Evolutionary conservation across 2,113 vertebrate genomes (phyloP).

Genomic region (Himantopus leucocephalus): DNA sequence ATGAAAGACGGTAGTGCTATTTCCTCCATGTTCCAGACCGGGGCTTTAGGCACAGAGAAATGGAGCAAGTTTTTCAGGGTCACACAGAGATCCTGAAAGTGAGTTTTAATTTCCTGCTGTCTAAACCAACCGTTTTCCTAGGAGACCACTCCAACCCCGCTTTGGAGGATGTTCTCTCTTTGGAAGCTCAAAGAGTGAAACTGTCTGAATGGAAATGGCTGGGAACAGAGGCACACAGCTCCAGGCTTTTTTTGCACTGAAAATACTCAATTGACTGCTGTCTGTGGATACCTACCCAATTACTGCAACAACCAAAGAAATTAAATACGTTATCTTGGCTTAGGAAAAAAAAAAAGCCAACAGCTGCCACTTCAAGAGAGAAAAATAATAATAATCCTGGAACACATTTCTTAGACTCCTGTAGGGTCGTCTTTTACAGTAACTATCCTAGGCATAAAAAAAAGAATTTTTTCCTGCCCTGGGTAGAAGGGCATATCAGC

Average conservation of each 20-base stretch:
- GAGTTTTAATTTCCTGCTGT: background rate
- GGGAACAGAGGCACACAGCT: background rate
- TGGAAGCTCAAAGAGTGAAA: background rate
- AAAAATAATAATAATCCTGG: background rate
- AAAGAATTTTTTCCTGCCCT: background rate
- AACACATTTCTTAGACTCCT: conserved; percentile 17
- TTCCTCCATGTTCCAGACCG: background rate
- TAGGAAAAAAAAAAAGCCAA: background rate
- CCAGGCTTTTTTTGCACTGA: background rate
- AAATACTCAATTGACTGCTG: background rate
- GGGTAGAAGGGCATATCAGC: conserved; percentile 41
- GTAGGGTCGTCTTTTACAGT: background rate
- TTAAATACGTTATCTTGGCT: background rate
- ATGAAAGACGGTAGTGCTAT: background rate
- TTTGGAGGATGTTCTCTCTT: background rate
- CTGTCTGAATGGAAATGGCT: background rate
- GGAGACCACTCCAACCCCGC: background rate
- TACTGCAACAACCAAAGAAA: background rate
- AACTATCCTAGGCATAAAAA: conserved; percentile 1
- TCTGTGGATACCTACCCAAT: background rate
- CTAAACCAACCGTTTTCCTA: background rate
- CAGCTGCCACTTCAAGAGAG: background rate
- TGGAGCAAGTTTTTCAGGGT: background rate
- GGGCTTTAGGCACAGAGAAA: background rate
- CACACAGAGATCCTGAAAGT: background rate